phyloP scores from a whole-genome alignment of 2,113 vertebrate species.

The Clinocottus analis region DNA sequence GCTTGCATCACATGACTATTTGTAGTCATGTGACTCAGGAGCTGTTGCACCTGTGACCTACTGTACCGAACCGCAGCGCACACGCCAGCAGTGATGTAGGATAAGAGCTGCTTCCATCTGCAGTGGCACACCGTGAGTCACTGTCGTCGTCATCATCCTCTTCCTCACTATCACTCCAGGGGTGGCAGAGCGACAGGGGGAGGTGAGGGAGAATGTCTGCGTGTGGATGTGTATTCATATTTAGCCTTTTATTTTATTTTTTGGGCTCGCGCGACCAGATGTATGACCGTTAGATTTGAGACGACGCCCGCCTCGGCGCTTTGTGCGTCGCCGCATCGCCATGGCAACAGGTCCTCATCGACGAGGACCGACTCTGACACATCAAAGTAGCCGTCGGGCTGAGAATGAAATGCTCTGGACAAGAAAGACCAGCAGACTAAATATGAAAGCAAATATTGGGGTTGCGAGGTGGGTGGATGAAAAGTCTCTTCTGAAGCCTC shows the following conservation, averaged over 20 bases:
- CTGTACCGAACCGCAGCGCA: conserved; percentile 41
- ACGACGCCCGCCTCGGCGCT: conserved; percentile 38
- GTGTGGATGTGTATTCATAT: conserved; percentile 10
- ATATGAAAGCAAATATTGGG: neutral
- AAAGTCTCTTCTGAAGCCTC: neutral
- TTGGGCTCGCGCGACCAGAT: conserved; percentile 42
- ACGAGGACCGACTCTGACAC: conserved; percentile 42
- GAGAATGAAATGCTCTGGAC: conserved; percentile 27
- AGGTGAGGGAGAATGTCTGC: neutral
- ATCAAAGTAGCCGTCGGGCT: conserved; percentile 30
- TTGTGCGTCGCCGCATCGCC: conserved; percentile 50
- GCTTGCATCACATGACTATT: conserved; percentile 42
- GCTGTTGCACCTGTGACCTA: conserved; percentile 69
- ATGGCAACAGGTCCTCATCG: conserved; percentile 72
- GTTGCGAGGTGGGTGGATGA: neutral
- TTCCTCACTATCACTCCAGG: conserved; percentile 30
- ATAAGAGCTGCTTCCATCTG: conserved; percentile 15
- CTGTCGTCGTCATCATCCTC: conserved; percentile 41
- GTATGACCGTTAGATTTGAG: conserved; percentile 17
- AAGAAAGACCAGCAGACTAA: neutral
- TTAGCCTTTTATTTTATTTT: conserved; percentile 48
- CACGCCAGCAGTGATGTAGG: conserved; percentile 15
- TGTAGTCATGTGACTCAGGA: conserved; percentile 56
- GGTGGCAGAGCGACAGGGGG: conserved; percentile 30
- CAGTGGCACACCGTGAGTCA: conserved; percentile 48